Percentiles rank a stretch among this genome's conserved stretches.
Evolutionary conservation across 2,888 invertebrate species (phyloP).

Genomic region (Oscheius sp.): DNA sequence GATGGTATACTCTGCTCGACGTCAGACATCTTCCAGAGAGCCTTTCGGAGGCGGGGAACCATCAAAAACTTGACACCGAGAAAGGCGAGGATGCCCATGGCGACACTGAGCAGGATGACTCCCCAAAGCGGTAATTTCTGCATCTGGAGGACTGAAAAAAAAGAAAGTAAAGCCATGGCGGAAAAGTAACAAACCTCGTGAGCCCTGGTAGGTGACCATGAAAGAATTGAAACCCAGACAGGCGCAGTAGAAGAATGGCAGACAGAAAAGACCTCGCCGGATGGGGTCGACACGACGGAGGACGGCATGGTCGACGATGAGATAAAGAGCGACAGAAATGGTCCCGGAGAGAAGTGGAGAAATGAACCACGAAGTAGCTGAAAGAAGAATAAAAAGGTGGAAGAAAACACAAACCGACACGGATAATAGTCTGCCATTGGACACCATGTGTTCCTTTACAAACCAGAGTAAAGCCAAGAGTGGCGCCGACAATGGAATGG

Average conservation of each 20-base stretch:
- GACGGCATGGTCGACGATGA: conserved; percentile 77
- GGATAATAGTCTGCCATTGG: conserved; percentile 84
- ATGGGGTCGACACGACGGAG: conserved; percentile 67
- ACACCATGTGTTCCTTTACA: conserved; percentile 87
- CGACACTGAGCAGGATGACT: conserved; percentile 81
- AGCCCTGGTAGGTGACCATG: conserved; percentile 90
- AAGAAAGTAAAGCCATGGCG: neutral
- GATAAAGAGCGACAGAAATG: conserved; percentile 80
- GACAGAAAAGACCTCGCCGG: conserved; percentile 81
- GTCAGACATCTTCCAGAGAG: neutral
- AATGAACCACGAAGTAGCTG: conserved; percentile 93
- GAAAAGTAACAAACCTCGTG: conserved; percentile 77
- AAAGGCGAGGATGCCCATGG: conserved; percentile 79
- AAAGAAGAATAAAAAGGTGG: conserved; percentile 13
- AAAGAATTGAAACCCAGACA: conserved; percentile 91
- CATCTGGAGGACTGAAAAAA: conserved; percentile 83
- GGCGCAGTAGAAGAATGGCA: conserved; percentile 92
- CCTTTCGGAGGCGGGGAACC: conserved; percentile 43
- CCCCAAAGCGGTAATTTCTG: conserved; percentile 89
- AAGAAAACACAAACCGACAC: conserved; percentile 78
- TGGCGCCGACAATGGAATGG: conserved; percentile 97
- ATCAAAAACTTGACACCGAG: conserved; percentile 49
- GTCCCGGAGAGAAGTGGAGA: conserved; percentile 91
- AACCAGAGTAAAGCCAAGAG: conserved; percentile 93
- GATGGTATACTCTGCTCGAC: neutral